Percentiles rank a stretch among this genome's conserved stretches.
Conservation (phyloP, 2,888 invertebrate species). For the Cheilosia vernalis region DNA sequence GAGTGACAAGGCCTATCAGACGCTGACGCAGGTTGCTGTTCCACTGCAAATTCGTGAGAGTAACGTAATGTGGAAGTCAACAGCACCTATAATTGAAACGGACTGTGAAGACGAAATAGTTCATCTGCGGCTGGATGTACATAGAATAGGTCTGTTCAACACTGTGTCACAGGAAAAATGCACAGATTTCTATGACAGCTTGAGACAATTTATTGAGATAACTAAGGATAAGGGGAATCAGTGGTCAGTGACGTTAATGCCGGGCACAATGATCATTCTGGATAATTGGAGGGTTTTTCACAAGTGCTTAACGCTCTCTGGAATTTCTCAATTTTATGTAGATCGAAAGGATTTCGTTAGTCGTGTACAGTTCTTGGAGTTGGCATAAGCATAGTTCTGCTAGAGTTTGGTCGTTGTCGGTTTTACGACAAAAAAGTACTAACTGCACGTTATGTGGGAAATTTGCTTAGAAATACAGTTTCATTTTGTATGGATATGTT, state of each 20-base stretch:
- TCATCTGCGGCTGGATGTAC: constrained; percentile 88
- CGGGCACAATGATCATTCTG: constrained; percentile 88
- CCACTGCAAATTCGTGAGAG: constrained; percentile 86
- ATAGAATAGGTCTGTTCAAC: constrained; percentile 86
- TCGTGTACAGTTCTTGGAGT: constrained; percentile 48
- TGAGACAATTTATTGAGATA: constrained; percentile 84
- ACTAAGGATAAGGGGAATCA: constrained; percentile 84
- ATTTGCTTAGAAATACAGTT: too few relatives aligned
- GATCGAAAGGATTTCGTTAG: constrained; percentile 71
- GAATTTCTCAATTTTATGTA: constrained; percentile 78
- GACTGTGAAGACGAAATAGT: constrained; percentile 84
- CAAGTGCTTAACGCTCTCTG: constrained; percentile 87
- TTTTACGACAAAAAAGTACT: neutral
- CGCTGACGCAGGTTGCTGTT: constrained; percentile 84
- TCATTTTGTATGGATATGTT: too few relatives aligned
- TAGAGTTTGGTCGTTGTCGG: neutral
- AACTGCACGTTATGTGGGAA: too few relatives aligned
- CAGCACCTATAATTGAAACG: constrained; percentile 85
- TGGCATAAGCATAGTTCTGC: constrained; percentile 1
- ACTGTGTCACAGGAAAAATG: constrained; percentile 84
- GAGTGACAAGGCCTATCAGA: constrained; percentile 85
- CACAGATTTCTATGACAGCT: constrained; percentile 85
- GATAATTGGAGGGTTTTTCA: constrained; percentile 91
- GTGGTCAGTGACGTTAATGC: constrained; percentile 85
- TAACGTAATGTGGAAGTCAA: constrained; percentile 84